Evolutionary conservation across 2,113 vertebrate species (phyloP).

Genomic region (Otus sunia): DNA sequence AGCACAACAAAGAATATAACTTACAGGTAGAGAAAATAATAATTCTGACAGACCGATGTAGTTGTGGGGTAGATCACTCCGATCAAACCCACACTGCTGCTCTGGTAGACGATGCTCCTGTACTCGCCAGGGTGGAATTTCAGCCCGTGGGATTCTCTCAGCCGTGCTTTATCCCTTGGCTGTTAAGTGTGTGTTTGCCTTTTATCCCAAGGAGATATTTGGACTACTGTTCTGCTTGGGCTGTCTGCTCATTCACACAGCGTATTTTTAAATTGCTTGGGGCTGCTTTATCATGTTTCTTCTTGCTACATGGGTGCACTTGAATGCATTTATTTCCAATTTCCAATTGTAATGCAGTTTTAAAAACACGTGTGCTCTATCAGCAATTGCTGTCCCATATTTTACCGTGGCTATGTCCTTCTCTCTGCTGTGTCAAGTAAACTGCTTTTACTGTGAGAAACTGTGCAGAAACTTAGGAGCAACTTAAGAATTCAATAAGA

Average conservation of each 20-base stretch:
- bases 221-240: neutral
- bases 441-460: neutral
- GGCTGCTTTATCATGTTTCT: neutral
- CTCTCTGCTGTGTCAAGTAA: neutral
- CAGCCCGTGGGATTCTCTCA: neutral
- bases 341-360: neutral
- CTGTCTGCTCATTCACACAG: neutral
- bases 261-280: neutral
- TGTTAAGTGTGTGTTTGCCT: neutral
- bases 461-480: neutral
- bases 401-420: neutral
- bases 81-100: neutral
- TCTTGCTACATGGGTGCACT: neutral
- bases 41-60: neutral
- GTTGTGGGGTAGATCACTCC: neutral
- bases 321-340: neutral
- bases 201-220: neutral
- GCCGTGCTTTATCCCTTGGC: neutral
- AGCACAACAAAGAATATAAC: neutral
- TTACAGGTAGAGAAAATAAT: neutral
- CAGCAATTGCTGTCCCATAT: fast-evolving
- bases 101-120: neutral
- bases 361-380: neutral
- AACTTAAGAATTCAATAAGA: neutral
- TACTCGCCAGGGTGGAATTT: neutral